Conservation (phyloP, 2,113 vertebrate genomes). For the Toxostoma redivivum region DNA sequence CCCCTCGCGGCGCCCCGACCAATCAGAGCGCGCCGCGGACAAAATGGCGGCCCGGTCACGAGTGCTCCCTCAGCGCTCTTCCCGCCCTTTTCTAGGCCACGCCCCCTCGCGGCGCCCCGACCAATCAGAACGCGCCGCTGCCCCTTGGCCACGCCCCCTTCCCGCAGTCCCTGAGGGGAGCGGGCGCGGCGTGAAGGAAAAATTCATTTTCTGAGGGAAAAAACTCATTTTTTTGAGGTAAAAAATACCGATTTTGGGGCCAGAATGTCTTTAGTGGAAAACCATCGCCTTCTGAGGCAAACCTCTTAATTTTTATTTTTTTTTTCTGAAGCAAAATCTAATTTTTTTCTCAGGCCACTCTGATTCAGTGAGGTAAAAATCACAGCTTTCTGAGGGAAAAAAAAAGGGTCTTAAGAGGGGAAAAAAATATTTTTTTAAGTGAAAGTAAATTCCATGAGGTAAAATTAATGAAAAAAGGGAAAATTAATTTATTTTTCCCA, state of each 20-base stretch:
- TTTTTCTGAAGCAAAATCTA: background rate
- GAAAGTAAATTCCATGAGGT: background rate
- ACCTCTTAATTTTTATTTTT: background rate
- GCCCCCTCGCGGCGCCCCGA: no score
- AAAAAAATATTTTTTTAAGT: background rate
- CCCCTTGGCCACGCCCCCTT: no score
- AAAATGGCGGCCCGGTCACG: no score
- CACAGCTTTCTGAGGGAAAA: background rate
- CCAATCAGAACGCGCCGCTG: no score
- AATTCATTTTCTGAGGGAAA: background rate
- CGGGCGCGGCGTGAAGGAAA: no score
- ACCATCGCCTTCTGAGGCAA: background rate
- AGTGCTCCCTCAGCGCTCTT: no score
- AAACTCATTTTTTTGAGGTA: background rate
- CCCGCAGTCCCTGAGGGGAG: no score
- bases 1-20: no score
- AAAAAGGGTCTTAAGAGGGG: background rate
- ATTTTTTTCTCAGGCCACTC: background rate
- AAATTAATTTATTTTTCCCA: no score
- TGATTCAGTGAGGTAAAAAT: background rate
- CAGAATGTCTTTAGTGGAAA: rapidly evolving
- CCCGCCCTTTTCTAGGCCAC: no score
- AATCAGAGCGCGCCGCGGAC: no score
- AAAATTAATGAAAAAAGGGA: background rate
- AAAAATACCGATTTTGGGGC: background rate